Conservation (phyloP, 2,113 vertebrate species). For the Tenrec ecaudatus region DNA sequence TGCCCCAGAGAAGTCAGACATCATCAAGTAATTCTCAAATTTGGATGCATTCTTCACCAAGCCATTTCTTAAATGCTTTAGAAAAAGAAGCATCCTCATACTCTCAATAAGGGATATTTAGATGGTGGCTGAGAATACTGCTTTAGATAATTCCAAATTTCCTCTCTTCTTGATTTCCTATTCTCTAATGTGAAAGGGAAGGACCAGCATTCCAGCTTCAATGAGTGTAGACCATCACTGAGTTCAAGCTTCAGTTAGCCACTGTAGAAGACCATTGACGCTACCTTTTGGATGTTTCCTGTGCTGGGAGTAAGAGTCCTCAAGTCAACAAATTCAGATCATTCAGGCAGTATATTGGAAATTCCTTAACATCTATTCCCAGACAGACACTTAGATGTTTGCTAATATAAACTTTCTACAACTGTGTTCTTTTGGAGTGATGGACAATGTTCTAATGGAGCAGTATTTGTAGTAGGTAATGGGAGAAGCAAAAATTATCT, state of each 20-base stretch:
- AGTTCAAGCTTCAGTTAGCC: not conserved
- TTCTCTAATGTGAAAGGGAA: not conserved
- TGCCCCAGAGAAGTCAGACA: not conserved
- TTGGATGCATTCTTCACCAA: not conserved
- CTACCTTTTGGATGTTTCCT: not conserved
- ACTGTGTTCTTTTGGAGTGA: not conserved
- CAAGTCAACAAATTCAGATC: not conserved
- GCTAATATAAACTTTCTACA: not conserved
- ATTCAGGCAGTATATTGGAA: not conserved
- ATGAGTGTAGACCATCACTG: not conserved
- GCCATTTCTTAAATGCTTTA: not conserved
- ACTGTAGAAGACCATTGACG: not conserved
- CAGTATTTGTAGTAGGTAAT: not conserved
- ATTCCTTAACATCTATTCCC: not conserved
- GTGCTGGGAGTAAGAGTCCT: not conserved
- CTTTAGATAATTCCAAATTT: not conserved
- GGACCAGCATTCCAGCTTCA: not conserved
- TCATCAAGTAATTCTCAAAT: not conserved
- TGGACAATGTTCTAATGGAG: not conserved
- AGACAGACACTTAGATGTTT: not conserved
- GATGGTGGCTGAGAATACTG: not conserved
- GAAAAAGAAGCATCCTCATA: not conserved
- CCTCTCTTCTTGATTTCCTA: not conserved
- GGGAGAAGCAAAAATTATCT: too few relatives aligned
- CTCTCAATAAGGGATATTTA: not conserved